Evolutionary conservation across 2,888 invertebrate species (phyloP), one percentile per base, ranked within the genome.

Genomic region (Fragum sueziense): DNA sequence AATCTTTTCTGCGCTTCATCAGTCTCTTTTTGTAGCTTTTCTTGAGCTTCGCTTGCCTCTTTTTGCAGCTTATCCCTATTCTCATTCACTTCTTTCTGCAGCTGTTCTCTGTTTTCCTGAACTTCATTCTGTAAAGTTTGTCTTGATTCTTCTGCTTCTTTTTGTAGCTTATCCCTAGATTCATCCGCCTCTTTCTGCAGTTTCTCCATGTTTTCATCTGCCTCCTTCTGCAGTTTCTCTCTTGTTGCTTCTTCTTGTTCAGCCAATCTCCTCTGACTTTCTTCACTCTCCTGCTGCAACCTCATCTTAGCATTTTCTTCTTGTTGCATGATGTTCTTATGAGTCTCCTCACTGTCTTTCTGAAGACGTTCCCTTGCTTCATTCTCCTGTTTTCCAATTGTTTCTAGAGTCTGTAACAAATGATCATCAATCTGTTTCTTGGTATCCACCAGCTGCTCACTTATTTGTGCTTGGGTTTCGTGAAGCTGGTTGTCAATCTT

Each of bases 231-330:
- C 14, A 84, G 54, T 51, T 79, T 81, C 57, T 82, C 78, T 65
- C 81, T 79, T 25, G 81, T 74, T 20, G 70, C 68, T 41, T 79
- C 71, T 71, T 81, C 84, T 62, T 82, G 81, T 47, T 76, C 81
- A 27, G 27, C 25, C 20, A 84, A 37, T 20, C 73, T 72, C 52
- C 65, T 74, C 31, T 84, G 79, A 54, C 79, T 81, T 68, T 79
- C 84, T 59, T 81, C 84, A 76, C 81, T 81, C 33, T 81, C 81
- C 70, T 84, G 57, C 27, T 82, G 77, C 59, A 80, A 73, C 59
- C 70, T 81, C 20, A 52, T 3, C 41, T 74, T 77, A 6, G 79
- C 79, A 17, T 54, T 57, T 65, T 77, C 79, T 57, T 84, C 84
- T 68, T 82, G 81, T 29, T 80, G 62, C 57, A 67, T 54, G 3